Evolutionary conservation across 2,888 invertebrate genomes (phyloP), one percentile per base, ranked within the genome.

Genomic region (Dioctria rufipes): DNA sequence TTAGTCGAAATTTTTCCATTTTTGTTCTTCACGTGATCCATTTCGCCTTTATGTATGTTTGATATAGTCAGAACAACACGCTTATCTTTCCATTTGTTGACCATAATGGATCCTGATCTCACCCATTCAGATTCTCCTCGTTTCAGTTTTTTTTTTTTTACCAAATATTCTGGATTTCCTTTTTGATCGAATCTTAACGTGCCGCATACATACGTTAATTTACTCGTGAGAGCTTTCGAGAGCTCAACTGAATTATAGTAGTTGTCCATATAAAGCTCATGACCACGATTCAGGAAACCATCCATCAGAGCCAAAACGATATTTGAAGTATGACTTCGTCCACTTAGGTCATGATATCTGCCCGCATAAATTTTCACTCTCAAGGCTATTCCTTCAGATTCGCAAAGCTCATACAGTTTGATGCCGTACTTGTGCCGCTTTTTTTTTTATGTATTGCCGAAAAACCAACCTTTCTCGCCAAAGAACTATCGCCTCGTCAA

Each of bases 61-160:
- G 58, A 73, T 73, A 73, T 73, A 58, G 73, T 73, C n/a, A 73
- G 58, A 3, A 73, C 54, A 73, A 58, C 73, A 4, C 58, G 73
- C 37, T 73, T 73, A 73, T 58, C 73, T 73, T 58, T 73, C 40
- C 40, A 58, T 58, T 58, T 73, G 58, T 39, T 73, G n/a, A 73
- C 73, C 58, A 73, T 40, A 73, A 73, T 37, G 58, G 73, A 58
- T 40, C 58, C 54, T 54, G 54, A 54, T 54, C 11, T 54, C 54
- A 54, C 9, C 54, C n/a, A 54, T 54, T 54, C 54, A 54, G 54
- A 54, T 54, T 54, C 54, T 54, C 54, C 54, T 11, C 9, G 9
- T 8, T 54, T 54, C 54, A 54, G 54, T 54, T 54, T 54, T n/a
- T n/a, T n/a, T n/a, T 54, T 54, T 54, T 54, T 54, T 4, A 54